Base-by-base conservation (phyloP, 2,113 vertebrate genomes). In the Scartelaos histophorus region DNA sequence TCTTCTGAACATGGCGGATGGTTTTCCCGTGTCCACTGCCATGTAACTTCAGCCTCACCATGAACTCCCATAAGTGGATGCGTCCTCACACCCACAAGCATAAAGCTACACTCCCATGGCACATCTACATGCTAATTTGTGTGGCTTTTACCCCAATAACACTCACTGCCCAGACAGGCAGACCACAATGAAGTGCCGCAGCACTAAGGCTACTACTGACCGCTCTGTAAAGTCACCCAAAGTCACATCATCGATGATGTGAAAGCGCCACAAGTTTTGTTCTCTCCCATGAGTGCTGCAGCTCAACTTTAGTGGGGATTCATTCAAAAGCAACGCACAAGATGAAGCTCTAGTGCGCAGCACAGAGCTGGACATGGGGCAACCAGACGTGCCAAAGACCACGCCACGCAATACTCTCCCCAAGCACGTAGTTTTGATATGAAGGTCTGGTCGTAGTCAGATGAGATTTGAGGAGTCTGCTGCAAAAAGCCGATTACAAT, bases 1-100 rank as follows among this genome's bases (percentile, higher is more conserved):
- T 72, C 17, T 67, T 67, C 51, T 54, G 51, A 88, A 90, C 87
- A 91, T 91, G 88, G 88, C 90, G 88, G 87, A 86, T 46, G 76
- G 16, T 54, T 51, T 58, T 65, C n/a, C 25, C 71, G 67, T 62
- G 73, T 56, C 67, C 78, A 67, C 71, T 57, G 79, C 75, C 58
- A 62, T 45, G 68, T 10, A 65, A 80, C 47, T 76, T 58, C 65
- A 60, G 67, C 74, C 68, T 60, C 65, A 66, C 67, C 54, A 71
- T 85, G 68, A 89, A 87, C 84, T 85, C 84, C 54, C 73, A 15
- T 58, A 80, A 74, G 66, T 72, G 13, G 75, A 22, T 67, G 35
- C 73, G 70, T 79, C 67, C 16, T 51, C 82, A 67, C 71, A 45
- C 75, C 61, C 71, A 64, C 74, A n/a, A 45, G 21, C 53, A 19